phyloP scores from a whole-genome alignment of 2,888 invertebrate species.

The Chydorus sphaericus region DNA sequence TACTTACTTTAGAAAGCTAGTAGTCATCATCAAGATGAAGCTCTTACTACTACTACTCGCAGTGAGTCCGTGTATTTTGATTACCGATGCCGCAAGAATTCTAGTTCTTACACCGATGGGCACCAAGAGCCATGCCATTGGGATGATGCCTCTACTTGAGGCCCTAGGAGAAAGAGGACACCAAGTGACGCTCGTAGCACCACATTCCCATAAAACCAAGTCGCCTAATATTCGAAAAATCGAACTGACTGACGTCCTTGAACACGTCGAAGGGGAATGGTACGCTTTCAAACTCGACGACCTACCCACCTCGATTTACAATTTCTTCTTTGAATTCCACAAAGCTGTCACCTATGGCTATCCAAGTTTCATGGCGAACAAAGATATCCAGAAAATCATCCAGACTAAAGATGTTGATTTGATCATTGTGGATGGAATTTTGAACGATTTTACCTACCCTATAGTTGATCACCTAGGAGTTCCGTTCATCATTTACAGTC shows the following conservation, averaged over 20 bases:
- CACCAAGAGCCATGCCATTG: neutral
- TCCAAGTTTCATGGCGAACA: neutral
- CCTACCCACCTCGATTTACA: neutral
- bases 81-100: neutral
- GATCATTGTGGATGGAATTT: neutral
- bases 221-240: neutral
- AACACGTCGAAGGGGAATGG: neutral
- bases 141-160: neutral
- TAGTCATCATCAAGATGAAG: too few species aligned
- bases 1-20: too few species aligned
- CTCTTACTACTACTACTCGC: too few species aligned
- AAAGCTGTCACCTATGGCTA: neutral
- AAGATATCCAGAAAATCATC: neutral
- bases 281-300: neutral
- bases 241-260: neutral
- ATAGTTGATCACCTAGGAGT: neutral
- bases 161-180: neutral
- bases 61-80: too few species aligned
- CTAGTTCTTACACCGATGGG: neutral
- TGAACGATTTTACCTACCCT: constrained; percentile 4
- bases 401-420: neutral
- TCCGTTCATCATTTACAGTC: neutral
- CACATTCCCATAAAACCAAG: neutral
- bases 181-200: neutral
- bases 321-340: neutral